Base-by-base conservation (phyloP, 2,888 invertebrate species). In the Ectemnius cavifrons region DNA sequence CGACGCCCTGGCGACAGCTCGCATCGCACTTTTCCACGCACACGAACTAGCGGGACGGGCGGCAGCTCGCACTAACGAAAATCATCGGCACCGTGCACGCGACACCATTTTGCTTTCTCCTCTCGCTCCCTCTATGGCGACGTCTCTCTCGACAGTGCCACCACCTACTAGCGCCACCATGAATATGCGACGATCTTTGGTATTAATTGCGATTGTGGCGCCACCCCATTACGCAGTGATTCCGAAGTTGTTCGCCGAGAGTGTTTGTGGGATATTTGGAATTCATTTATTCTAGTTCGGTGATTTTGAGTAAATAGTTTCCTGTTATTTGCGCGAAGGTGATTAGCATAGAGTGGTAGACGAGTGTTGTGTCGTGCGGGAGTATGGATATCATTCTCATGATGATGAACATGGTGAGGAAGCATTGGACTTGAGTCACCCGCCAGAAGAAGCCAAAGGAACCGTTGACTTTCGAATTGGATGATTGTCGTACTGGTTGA, bases 21-120 rank as follows among this genome's bases (percentile, higher is more conserved):
- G 37, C 37, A 37, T 37, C 37, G 37, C 37, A 37, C 37, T 37
- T 37, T 28, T 4, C 60, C 62, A 69, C 60, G 27, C 3, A 67
- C 70, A 59, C 47, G 59, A 72, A 68, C 72, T 71, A 63, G 59
- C 63, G 46, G 56, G 65, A 74, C 62, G 67, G 67, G 72, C 62
- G 67, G 67, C 69, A 67, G 59, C 63, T 63, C 52, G 45, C 74
- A 67, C 60, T 69, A 75, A 71, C 72, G 78, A 78, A 73, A 63
- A 80, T 78, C 75, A 83, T 86, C 77, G 77, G 79, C 78, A 82
- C 86, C 84, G 79, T 83, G 62, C 76, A 85, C 84, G 82, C 83
- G 78, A 82, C 85, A 83, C 86, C 86, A 86, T 86, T 85, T 85
- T 85, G 73, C 79, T 85, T 83, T 80, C 80, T 61, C 64, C 63